These are phyloP conservation scores for Diadegma fenestrale DNA, from an alignment of 2,888 invertebrate genomes.

Conservation along the genomic window DNA sequence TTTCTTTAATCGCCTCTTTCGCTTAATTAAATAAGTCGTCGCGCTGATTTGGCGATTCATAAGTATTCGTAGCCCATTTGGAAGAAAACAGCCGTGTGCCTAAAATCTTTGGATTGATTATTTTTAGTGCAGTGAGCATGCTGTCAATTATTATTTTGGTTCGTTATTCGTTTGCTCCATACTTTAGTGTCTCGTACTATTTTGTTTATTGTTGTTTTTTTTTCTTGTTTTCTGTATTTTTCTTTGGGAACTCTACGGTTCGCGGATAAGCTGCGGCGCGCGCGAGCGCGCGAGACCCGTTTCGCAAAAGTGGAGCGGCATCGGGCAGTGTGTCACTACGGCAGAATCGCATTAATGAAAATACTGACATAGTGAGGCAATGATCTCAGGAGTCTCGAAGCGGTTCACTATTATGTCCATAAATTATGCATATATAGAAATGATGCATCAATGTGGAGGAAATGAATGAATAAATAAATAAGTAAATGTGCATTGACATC, in stretches of 20 bases:
- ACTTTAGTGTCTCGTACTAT: background rate
- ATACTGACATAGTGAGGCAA: conserved; percentile 83
- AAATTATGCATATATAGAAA: conserved; percentile 67
- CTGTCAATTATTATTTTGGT: conserved; percentile 30
- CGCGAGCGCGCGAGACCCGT: conserved; percentile 70
- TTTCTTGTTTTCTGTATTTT: background rate
- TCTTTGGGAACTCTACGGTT: conserved; percentile 59
- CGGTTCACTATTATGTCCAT: conserved; percentile 49
- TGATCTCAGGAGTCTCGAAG: conserved; percentile 80
- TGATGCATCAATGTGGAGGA: conserved; percentile 59
- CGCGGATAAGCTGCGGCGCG: conserved; percentile 63
- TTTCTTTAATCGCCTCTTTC: background rate
- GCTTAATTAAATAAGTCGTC: conserved; percentile 2
- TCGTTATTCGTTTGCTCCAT: background rate
- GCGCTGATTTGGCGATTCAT: conserved; percentile 32
- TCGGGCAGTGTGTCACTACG: conserved; percentile 83
- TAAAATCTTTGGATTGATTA: conserved; percentile 56
- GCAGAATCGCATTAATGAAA: conserved; percentile 80
- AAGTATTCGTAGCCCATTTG: conserved; percentile 58
- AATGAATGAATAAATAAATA: conserved; percentile 52
- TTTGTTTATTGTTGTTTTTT: conserved; percentile 9
- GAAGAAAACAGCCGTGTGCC: conserved; percentile 61
- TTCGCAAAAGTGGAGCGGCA: conserved; percentile 81
- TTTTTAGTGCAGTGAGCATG: conserved; percentile 38
- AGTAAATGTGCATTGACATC: conserved; percentile 24